phyloP scores from a whole-genome alignment of 2,888 invertebrate species.

The Neoscelio sp. region DNA sequence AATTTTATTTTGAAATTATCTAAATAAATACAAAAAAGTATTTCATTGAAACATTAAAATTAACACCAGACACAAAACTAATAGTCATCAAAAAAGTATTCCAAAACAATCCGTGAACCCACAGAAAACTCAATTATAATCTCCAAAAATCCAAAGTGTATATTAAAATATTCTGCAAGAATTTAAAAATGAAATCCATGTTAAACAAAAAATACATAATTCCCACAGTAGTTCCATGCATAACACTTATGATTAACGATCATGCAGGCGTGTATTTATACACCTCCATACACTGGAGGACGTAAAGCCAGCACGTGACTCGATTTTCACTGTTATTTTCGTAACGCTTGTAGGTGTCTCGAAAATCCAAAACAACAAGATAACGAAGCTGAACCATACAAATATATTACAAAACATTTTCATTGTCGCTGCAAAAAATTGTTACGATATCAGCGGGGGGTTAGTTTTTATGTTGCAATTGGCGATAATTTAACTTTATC shows the following conservation, averaged over 20 bases:
- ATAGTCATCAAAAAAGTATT: no score
- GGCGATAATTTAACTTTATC: background rate
- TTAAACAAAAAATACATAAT: conserved; percentile 23
- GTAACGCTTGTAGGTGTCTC: conserved; percentile 6
- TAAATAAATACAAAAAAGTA: no score
- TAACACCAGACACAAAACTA: no score
- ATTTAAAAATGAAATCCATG: no score
- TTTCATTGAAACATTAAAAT: no score
- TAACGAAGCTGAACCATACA: conserved; percentile 13
- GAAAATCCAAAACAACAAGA: conserved; percentile 4
- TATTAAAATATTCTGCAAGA: no score
- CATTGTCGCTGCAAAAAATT: background rate
- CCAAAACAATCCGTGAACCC: no score
- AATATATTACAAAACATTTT: background rate
- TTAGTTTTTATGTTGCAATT: conserved; percentile 33
- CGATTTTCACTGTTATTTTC: conserved; percentile 35
- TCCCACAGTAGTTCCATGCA: conserved; percentile 5
- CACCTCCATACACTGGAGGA: conserved; percentile 9
- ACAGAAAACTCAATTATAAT: no score
- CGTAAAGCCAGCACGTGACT: conserved; percentile 55
- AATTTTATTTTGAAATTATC: no score
- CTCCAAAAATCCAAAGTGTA: no score
- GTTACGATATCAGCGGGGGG: background rate
- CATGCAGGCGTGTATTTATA: conserved; percentile 34
- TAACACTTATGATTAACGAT: conserved; percentile 40